These are phyloP conservation scores for Ganaspis brasiliensis DNA, from an alignment of 2,888 invertebrate genomes.

Conservation along the genomic window DNA sequence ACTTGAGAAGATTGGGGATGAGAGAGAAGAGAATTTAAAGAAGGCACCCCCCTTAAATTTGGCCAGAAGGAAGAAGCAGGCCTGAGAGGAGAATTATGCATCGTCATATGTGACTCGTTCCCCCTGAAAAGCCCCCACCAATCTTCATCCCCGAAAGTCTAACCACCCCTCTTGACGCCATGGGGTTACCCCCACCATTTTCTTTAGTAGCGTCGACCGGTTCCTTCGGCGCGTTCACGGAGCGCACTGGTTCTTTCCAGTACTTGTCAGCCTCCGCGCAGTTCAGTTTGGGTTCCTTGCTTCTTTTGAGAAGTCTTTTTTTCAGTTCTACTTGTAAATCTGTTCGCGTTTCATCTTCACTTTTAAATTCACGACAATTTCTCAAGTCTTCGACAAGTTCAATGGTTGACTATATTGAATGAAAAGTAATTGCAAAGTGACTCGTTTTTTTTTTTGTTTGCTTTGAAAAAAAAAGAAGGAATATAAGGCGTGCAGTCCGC, in stretches of 20 bases:
- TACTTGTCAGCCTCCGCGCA: conserved; percentile 64
- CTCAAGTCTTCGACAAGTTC: not conserved
- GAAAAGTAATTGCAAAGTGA: not conserved
- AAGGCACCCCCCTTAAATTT: conserved; percentile 53
- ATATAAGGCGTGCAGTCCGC: conserved; percentile 27
- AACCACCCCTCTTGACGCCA: conserved; percentile 58
- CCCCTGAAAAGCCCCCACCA: conserved; percentile 51
- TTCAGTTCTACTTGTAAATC: conserved; percentile 19
- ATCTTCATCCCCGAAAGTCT: conserved; percentile 45
- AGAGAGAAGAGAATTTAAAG: conserved; percentile 1
- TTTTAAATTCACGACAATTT: conserved; percentile 23
- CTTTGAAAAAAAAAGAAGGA: conserved; percentile 6
- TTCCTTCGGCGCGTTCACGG: conserved; percentile 58
- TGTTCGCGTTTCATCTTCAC: conserved; percentile 37
- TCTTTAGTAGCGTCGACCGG: conserved; percentile 58
- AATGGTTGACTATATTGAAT: not conserved
- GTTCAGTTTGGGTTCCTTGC: conserved; percentile 75
- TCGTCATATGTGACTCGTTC: conserved; percentile 11
- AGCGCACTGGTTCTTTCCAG: conserved; percentile 62
- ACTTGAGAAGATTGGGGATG: not conserved
- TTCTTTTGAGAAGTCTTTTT: conserved; percentile 63
- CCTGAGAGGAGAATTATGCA: not conserved
- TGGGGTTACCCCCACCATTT: conserved; percentile 45
- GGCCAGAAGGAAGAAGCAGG: conserved; percentile 46
- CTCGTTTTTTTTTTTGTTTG: not conserved